A percentile compares a stretch with the other conserved stretches of the same genome.
These are phyloP conservation scores for Tringa solitaria DNA, from an alignment of 2,113 vertebrate species.

Conservation along the genomic window DNA sequence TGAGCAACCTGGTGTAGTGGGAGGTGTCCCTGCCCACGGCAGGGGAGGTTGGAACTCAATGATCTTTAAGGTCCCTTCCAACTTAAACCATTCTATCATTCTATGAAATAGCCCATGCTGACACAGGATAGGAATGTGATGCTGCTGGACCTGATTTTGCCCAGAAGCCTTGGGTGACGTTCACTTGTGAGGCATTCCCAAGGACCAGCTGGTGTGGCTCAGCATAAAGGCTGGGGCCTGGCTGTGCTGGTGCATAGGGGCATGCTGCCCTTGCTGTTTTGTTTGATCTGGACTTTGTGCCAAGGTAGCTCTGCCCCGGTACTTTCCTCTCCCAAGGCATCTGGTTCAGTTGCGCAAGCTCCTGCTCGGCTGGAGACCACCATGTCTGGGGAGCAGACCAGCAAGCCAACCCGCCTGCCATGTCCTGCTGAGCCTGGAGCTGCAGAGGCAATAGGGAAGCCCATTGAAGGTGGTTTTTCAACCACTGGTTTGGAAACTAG, in stretches of 20 bases:
- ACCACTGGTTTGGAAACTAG: neutral
- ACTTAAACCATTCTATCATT: neutral
- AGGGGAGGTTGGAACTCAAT: neutral
- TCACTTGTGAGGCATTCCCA: fast-evolving
- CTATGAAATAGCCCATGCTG: neutral
- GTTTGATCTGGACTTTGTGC: neutral
- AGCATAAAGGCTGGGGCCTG: fast-evolving
- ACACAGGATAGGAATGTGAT: neutral
- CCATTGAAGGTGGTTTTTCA: fast-evolving
- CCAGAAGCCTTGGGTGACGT: neutral
- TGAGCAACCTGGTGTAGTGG: neutral
- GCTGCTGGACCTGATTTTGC: neutral
- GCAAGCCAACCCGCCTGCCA: neutral
- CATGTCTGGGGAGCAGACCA: neutral
- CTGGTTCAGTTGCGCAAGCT: fast-evolving
- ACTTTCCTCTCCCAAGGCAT: neutral
- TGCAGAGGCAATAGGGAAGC: fast-evolving
- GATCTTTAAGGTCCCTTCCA: neutral
- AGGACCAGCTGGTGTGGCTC: neutral
- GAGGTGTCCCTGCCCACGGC: neutral
- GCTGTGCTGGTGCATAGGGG: neutral
- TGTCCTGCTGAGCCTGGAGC: neutral
- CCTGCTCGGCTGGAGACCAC: neutral
- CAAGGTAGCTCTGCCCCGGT: neutral
- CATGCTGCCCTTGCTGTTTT: neutral